phyloP scores from a whole-genome alignment of 2,888 invertebrate species.

The Rhabditoides inermis region DNA sequence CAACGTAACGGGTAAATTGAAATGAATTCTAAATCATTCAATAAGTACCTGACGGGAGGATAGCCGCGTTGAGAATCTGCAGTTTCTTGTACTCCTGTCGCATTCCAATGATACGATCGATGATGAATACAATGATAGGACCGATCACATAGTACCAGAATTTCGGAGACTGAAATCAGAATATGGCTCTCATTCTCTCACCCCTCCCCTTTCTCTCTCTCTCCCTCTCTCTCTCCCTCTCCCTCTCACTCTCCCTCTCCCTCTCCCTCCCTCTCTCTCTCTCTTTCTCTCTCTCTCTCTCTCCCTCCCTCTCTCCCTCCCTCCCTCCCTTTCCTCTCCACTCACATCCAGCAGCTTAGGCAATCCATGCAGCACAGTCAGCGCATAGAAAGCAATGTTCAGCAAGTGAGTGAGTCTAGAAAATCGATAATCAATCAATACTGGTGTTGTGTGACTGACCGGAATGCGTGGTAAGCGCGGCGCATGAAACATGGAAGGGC shows the following conservation, averaged over 20 bases:
- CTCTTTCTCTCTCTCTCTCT: slow-evolving; percentile 55
- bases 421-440: not conserved
- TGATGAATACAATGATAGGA: slow-evolving; percentile 76
- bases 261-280: not conserved
- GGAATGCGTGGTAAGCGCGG: slow-evolving; percentile 61
- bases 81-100: slow-evolving; percentile 58
- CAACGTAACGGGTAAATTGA: no score
- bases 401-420: slow-evolving; percentile 89
- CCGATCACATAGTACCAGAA: slow-evolving; percentile 90
- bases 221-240: not conserved
- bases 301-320: not conserved
- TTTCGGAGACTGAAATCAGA: slow-evolving; percentile 60
- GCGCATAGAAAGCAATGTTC: slow-evolving; percentile 74
- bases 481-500: slow-evolving; percentile 84
- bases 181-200: no score
- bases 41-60: slow-evolving; percentile 68
- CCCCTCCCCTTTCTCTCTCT: not conserved
- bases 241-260: slow-evolving; percentile 55
- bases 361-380: slow-evolving; percentile 80
- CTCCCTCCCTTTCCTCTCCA: slow-evolving; percentile 1
- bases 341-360: slow-evolving; percentile 77
- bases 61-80: slow-evolving; percentile 83
- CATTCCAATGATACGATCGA: slow-evolving; percentile 72
- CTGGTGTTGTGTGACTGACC: not conserved
- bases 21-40: not conserved